Evolutionary conservation across 2,888 invertebrate species (phyloP), one percentile per base, ranked within the genome.

Genomic region (Plagiodera versicolora): DNA sequence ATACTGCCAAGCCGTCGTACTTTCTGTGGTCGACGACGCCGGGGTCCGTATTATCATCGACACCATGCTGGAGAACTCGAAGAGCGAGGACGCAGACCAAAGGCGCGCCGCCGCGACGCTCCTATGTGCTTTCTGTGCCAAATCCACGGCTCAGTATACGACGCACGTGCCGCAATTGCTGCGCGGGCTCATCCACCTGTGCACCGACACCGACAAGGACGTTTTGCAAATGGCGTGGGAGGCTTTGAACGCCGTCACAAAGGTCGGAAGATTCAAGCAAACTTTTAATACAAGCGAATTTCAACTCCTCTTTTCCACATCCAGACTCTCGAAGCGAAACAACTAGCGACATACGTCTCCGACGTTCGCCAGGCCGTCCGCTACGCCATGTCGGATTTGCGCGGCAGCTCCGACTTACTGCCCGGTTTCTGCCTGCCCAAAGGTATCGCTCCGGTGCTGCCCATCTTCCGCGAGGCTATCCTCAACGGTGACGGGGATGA

Each of bases 401-500:
- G 92, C 74, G 88, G 86, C 0, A 67, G 70, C 1, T 83, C 85
- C 18, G 90, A 91, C 51, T 81, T 94, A 58, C 81, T 95, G 69
- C 96, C 97, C 10, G 98, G 97, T 10, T 95, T 98, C 79, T 97
- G 96, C 78, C 81, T 96, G 70, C 93, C 95, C 0, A 96, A 96
- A 83, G 89, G 80, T 44, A 94, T 98, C 57, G 89, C 94, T 2
- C 97, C 98, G 8, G 88, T 99, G 63, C 82, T 98, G 65, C 95
- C 96, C 0, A 90, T 98, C 60, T 97, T 98, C 84, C 88, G 98
- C 48, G 98, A 99, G 82, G 95, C 97, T 1, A 92, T 99, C 75
- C 83, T 99, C 48, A 96, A 95, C 81, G 98, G 98, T 0, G 85
- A 92, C 59, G 95, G 96, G 0, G 98, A 98, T 68, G 89, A 95